Conservation (phyloP, 1,140 invertebrate genomes). For the Trichoplusia ni region DNA sequence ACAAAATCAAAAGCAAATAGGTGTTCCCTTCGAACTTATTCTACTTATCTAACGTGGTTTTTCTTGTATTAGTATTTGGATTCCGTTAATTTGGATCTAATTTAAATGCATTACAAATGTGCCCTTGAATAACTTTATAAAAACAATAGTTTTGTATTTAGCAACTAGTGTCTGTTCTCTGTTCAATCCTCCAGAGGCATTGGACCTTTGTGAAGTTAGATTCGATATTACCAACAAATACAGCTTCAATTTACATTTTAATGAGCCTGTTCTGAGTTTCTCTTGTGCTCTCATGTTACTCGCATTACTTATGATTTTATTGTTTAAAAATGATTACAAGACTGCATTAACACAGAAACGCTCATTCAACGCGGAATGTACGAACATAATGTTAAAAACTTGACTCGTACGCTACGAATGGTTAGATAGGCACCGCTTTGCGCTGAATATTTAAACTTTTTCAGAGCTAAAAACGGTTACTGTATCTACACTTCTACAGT, state of each 20-base stretch:
- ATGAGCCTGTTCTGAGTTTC: slow-evolving; percentile 20
- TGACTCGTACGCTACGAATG: not conserved
- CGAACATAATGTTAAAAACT: not conserved
- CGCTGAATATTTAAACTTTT: slow-evolving; percentile 12
- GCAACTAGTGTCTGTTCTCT: too few relatives aligned
- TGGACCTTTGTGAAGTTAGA: slow-evolving; percentile 13
- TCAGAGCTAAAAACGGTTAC: slow-evolving; percentile 8
- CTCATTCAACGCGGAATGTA: not conserved
- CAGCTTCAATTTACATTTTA: slow-evolving; percentile 26
- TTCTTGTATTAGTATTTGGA: slow-evolving; percentile 10
- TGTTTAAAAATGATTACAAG: slow-evolving; percentile 17
- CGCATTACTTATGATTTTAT: slow-evolving; percentile 11
- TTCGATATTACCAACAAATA: slow-evolving; percentile 22
- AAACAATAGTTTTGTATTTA: too few relatives aligned
- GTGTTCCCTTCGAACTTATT: slow-evolving; percentile 26
- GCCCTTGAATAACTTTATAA: too few relatives aligned
- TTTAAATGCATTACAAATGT: too few relatives aligned
- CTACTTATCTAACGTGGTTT: slow-evolving; percentile 19
- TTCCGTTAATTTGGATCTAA: not conserved
- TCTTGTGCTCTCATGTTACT: slow-evolving; percentile 19
- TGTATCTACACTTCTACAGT: too few relatives aligned
- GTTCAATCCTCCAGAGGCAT: not conserved
- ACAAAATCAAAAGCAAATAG: slow-evolving; percentile 63
- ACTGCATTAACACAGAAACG: slow-evolving; percentile 10
- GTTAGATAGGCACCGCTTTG: slow-evolving; percentile 4